These are phyloP conservation scores for Varanus komodoensis DNA, from an alignment of 2,113 vertebrate species.

Conservation along the genomic window DNA sequence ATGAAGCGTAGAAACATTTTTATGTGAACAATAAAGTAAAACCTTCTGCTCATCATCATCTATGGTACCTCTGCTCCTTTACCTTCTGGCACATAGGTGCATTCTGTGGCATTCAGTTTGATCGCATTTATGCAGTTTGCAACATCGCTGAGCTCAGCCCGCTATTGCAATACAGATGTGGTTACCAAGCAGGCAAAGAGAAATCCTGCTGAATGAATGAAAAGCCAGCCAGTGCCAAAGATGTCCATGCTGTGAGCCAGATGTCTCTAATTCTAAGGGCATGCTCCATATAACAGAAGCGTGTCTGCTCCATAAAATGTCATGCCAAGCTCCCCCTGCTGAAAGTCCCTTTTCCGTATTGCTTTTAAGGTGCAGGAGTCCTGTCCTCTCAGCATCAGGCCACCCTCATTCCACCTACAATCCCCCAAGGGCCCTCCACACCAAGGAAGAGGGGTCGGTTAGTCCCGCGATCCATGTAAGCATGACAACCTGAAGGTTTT, in stretches of 20 bases:
- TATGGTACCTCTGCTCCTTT: background rate
- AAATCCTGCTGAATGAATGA: background rate
- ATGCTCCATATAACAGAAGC: background rate
- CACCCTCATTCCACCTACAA: no score
- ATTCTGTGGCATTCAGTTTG: background rate
- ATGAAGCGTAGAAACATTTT: background rate
- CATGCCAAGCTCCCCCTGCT: no score
- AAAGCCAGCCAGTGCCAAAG: background rate
- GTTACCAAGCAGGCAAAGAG: background rate
- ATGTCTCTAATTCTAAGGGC: background rate
- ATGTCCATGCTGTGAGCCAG: constrained; percentile 3
- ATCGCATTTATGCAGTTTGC: background rate
- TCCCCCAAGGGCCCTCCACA: background rate
- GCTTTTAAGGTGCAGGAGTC: no score
- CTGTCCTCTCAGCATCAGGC: no score
- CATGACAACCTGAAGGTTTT: background rate
- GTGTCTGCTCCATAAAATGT: background rate
- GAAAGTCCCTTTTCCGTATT: no score
- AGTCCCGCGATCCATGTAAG: background rate
- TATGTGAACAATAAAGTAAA: background rate
- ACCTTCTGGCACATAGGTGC: background rate
- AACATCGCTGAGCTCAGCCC: background rate
- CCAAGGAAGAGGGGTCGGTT: background rate
- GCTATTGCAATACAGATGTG: background rate
- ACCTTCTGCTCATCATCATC: background rate